These are phyloP conservation scores for Clostera curtula DNA, from an alignment of 2,888 invertebrate species.

Conservation along the genomic window DNA sequence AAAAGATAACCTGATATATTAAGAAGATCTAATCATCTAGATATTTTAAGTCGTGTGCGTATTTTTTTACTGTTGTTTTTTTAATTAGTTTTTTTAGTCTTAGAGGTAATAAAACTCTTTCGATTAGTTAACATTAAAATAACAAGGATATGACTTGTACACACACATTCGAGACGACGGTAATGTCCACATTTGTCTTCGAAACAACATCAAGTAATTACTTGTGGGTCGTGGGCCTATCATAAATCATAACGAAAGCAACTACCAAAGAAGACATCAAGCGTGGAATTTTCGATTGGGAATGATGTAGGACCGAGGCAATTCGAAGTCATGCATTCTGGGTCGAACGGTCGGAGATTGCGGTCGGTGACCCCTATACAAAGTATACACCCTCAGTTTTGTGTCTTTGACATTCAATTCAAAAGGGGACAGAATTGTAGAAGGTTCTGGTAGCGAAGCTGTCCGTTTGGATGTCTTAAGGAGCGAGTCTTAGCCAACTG, in stretches of 20 bases:
- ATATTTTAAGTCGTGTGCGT: too few species aligned
- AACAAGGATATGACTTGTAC: too few species aligned
- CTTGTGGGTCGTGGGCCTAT: slow-evolving; percentile 27
- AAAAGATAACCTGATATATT: too few species aligned
- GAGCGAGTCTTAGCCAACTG: too few species aligned
- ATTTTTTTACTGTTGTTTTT: too few species aligned
- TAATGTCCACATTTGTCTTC: slow-evolving; percentile 11
- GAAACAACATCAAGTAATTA: slow-evolving; percentile 42
- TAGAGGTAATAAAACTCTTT: too few species aligned
- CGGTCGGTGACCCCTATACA: slow-evolving; percentile 57
- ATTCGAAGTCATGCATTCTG: slow-evolving; percentile 62
- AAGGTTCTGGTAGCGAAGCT: too few species aligned
- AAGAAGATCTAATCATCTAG: too few species aligned
- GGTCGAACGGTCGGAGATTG: slow-evolving; percentile 55
- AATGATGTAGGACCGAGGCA: slow-evolving; percentile 54
- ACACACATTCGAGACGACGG: too few species aligned
- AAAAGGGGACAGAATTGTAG: slow-evolving; percentile 47
- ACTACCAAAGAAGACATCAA: slow-evolving; percentile 60
- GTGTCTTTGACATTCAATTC: slow-evolving; percentile 30
- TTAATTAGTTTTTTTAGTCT: too few species aligned
- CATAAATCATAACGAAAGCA: slow-evolving; percentile 67
- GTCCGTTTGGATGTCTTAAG: too few species aligned
- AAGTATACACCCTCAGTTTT: slow-evolving; percentile 34
- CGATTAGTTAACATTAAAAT: too few species aligned
- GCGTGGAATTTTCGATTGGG: slow-evolving; percentile 61